Evolutionary conservation across 2,113 vertebrate genomes (phyloP), one percentile per base, ranked within the genome.

Genomic region (Tragelaphus buxtoni): DNA sequence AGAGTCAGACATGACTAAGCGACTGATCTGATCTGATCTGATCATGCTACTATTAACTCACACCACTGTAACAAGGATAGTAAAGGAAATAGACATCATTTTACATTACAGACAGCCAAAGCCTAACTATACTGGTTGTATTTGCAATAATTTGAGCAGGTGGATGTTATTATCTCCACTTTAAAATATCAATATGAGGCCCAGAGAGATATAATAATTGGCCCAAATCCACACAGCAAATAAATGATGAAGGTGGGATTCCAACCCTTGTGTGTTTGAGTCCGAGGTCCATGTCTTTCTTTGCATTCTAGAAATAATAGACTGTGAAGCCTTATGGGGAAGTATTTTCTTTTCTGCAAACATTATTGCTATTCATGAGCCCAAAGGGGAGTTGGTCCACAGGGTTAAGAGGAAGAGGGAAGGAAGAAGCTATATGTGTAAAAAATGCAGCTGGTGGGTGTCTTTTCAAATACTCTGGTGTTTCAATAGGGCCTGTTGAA

Each of bases 401-500:
- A 95, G 63, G 79, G 16, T 69, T 95, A 91, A 80, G 47, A 85
- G 32, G 51, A 12, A 10, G 30, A 92, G 56, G 77, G 89, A 93
- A 96, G 93, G 72, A 91, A 92, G 45, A 95, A 95, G 87, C 22
- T 76, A 32, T 86, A 20, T 61, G 9, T 85, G 92, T 97, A 91
- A 92, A 93, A 96, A 47, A 96, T 95, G 89, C 94, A 97, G 88
- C 32, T 42, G 32, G 58, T 69, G 95, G 56, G 63, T 93, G 85
- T 97, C 97, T 94, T 97, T 72, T 91, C 97, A 97, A 95, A 98
- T 96, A 90, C 69, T 51, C 12, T 58, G 81, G 81, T 63, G 79
- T 98, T 98, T 98, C 96, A 74, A 51, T 86, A 97, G 90, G 79
- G 74, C 94, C 91, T 97, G 89, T 96, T 93, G 96, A 98, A 98